Evolutionary conservation across 2,888 invertebrate genomes (phyloP), one percentile per base, ranked within the genome.

Genomic region (Mesorhabditis spiculigera): DNA sequence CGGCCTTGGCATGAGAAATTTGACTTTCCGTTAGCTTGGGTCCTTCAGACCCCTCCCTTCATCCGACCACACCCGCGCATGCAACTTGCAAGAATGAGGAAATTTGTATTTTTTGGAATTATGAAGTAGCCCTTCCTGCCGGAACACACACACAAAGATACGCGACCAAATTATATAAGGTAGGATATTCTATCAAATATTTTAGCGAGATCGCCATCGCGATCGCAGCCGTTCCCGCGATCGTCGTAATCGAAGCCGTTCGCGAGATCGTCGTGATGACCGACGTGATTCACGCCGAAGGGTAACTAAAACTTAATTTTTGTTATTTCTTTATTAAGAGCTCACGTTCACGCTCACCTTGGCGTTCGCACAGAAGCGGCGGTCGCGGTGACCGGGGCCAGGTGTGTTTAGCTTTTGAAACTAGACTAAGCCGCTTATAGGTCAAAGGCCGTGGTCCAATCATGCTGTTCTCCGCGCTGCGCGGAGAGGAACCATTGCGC

Each of bases 171-270:
- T n/a, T n/a, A n/a, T n/a, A n/a, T n/a, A n/a, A n/a, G n/a, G n/a
- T n/a, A n/a, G n/a, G n/a, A 13, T 43, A 65, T 65, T 43, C 6
- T 43, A 43, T 3, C 10, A 8, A 66, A 67, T 16, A n/a, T n/a
- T 58, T 13, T 45, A 50, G 58, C 8, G 58, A 50, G 58, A 50
- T 41, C 13, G 69, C 16, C 63, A 45, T 41, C 63, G 70, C 50
- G 68, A 65, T 10, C 65, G 68, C 43, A 62, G 58, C 4, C 63
- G 64, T n/a, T 41, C 63, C 62, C 67, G 70, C 28, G 62, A 65
- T 28, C 69, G 68, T 62, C 71, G 68, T 43, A 44, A 28, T 10
- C 63, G 66, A 42, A 50, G 50, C 5, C 44, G 66, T 43, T 71
- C 66, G 8, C 68, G 68, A 3, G 67, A 43, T 13, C 6, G 67